Base-by-base conservation (phyloP, 2,113 vertebrate genomes). In the Lipophrys pholis region DNA sequence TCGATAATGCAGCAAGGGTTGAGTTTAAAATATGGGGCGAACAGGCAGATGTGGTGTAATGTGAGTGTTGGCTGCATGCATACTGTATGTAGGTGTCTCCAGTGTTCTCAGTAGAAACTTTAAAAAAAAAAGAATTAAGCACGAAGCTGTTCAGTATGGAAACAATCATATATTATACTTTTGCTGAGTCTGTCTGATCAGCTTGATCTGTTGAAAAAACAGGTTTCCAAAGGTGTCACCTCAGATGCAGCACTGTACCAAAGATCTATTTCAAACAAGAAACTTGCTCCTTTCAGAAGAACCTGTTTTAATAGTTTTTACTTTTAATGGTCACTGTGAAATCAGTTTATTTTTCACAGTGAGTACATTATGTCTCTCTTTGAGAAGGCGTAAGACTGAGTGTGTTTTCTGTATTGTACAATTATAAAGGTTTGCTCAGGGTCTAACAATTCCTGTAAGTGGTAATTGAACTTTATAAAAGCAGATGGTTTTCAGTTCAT, bases 1-100 rank as follows among this genome's bases (percentile, higher is more conserved):
- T 63, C 72, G 73, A 76, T 87, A 59, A 81, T 78, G 73, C 11
- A 8, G 50, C 8, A 17, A 63, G 74, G 56, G 55, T 57, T 53
- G 65, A 69, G 60, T 77, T 49, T 65, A 51, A 82, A 55, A 41
- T 52, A 5, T 42, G 62, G 21, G 63, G 74, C 71, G 73, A 74
- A 76, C 80, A 85, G 63, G 0, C 9, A 21, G 45, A 69, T 43
- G 69, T 64, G 68, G 69, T 64, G 68, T 82, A 63, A 77, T 66
- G 69, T 65, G 66, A 52, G 66, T 50, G 76, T 73, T 57, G 65
- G 62, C 59, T 43, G 51, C 70, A 46, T 66, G 76, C 69, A 42
- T 76, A n/a, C n/a, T n/a, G n/a, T n/a, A 68, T 78, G 56, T 45
- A 38, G 49, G 77, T 49, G 51, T 60, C 64, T 38, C 17, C 12